Percentiles rank a stretch among this genome's conserved stretches.
These are phyloP conservation scores for Colletes gigas DNA, from an alignment of 1,140 invertebrate species.

Conservation along the genomic window DNA sequence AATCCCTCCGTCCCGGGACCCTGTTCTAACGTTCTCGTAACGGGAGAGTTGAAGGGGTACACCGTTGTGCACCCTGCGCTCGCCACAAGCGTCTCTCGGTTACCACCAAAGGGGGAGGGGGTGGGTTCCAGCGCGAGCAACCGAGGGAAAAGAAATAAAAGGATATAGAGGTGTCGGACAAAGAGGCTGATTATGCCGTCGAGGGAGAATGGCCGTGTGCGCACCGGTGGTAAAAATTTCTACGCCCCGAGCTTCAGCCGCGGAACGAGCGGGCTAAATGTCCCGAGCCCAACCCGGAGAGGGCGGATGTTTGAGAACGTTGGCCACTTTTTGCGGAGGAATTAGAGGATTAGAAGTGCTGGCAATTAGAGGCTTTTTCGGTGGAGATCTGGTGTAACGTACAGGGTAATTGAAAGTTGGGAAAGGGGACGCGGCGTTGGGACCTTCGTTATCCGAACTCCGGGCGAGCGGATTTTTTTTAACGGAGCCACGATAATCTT, in stretches of 20 bases:
- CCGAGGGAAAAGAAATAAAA: conserved; percentile 31
- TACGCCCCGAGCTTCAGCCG: neutral
- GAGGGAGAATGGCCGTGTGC: neutral
- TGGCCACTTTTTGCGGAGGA: neutral
- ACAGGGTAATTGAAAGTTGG: too few relatives aligned
- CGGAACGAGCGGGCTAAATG: neutral
- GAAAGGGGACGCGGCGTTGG: too few relatives aligned
- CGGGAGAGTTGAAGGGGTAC: neutral
- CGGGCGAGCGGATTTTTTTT: too few relatives aligned
- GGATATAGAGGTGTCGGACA: conserved; percentile 30
- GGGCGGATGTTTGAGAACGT: neutral
- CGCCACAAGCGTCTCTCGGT: neutral
- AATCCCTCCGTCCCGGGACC: conserved; percentile 59
- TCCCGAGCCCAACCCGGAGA: neutral
- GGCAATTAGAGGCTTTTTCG: neutral
- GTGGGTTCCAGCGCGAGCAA: neutral
- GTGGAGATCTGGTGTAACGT: too few relatives aligned
- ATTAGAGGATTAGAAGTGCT: neutral
- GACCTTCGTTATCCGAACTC: too few relatives aligned
- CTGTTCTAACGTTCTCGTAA: conserved; percentile 39
- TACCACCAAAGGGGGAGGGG: neutral
- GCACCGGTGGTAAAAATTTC: neutral
- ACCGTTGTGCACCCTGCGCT: neutral
- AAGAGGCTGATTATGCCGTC: conserved; percentile 39
- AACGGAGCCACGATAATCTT: too few relatives aligned